phyloP scores from a whole-genome alignment of 1,140 invertebrate genomes.

The Matsumurasca onukii region DNA sequence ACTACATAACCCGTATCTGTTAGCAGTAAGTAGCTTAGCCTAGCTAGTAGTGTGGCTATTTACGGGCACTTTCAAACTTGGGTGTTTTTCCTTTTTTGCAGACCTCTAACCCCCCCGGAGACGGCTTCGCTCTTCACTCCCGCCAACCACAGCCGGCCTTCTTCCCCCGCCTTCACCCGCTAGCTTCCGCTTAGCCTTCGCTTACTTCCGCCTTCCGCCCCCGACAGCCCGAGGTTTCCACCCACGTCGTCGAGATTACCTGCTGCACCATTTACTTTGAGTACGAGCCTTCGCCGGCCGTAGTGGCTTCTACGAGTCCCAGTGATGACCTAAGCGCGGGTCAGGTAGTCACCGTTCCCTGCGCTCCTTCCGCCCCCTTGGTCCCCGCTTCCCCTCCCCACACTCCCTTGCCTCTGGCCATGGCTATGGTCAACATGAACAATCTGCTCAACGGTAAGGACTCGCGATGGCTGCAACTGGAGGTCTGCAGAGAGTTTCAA shows the following conservation, averaged over 20 bases:
- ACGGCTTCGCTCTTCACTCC: not conserved
- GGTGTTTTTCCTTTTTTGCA: conserved; percentile 34
- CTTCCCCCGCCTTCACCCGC: conserved; percentile 5
- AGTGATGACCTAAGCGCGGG: conserved; percentile 19
- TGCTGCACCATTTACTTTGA: conserved; percentile 18
- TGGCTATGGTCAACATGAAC: conserved; percentile 97
- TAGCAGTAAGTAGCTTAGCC: no score
- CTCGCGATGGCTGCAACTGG: conserved; percentile 98
- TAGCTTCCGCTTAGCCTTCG: not conserved
- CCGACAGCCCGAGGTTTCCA: not conserved
- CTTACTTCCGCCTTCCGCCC: not conserved
- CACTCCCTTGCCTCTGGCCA: conserved; percentile 43
- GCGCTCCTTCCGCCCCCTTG: not conserved
- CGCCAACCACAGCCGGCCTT: conserved; percentile 10
- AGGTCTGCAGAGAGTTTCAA: conserved; percentile 99
- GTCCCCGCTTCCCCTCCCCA: not conserved
- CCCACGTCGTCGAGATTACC: conserved; percentile 11
- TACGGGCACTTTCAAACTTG: conserved; percentile 30
- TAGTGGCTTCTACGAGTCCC: not conserved
- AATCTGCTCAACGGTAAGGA: conserved; percentile 97
- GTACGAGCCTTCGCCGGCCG: not conserved
- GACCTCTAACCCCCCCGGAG: conserved; percentile 25
- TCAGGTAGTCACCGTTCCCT: conserved; percentile 12
- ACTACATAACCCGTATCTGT: no score
- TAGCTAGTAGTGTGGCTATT: not conserved